Evolutionary conservation across 2,888 invertebrate species (phyloP).

Genomic region (Protonemura montana): DNA sequence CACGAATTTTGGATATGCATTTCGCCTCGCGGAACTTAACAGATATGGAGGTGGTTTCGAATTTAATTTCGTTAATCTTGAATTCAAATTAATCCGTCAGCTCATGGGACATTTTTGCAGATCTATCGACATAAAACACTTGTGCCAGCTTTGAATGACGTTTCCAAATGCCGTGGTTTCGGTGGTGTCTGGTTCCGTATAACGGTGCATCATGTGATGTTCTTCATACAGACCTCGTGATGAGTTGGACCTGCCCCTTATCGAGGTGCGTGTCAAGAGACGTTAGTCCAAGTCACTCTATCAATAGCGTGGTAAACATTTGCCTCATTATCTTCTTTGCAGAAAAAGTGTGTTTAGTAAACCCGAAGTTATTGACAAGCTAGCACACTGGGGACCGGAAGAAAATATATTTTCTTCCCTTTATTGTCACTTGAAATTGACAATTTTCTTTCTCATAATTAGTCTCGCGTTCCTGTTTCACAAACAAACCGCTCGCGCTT

Average conservation of each 20-base stretch:
- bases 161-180: neutral
- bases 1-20: neutral
- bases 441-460: neutral
- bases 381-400: neutral
- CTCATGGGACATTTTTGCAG: neutral
- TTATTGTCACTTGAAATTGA: neutral
- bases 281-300: no score
- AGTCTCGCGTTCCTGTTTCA: neutral
- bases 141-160: neutral
- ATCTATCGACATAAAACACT: neutral
- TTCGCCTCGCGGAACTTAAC: neutral
- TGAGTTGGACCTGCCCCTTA: no score
- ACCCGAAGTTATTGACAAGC: no score
- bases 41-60: neutral
- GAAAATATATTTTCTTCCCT: neutral
- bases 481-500: neutral
- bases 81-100: neutral
- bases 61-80: neutral
- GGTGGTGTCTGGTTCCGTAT: no score
- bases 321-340: no score
- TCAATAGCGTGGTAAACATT: no score
- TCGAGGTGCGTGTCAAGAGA: no score
- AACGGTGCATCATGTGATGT: no score
- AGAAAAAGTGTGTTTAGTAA: no score
- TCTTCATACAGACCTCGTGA: no score